Evolutionary conservation across 2,888 invertebrate genomes (phyloP), one percentile per base, ranked within the genome.

Genomic region (Cephus rjabovi): DNA sequence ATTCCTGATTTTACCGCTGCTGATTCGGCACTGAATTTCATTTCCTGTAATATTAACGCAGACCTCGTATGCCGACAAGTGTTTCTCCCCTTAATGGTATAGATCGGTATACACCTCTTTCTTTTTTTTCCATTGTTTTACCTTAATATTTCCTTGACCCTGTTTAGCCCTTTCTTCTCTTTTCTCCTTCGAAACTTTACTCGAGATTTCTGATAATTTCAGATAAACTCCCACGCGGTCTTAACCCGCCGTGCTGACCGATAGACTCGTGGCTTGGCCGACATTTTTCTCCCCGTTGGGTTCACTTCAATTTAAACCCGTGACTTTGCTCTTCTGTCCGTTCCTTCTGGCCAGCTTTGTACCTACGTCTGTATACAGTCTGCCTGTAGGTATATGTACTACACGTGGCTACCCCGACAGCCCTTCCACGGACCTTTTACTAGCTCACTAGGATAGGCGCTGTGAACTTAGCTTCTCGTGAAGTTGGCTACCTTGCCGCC

Each of bases 281-380:
- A 74, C 69, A 81, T 83, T 84, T 85, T 84, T 78, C 74, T 70
- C 69, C 86, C 86, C 82, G 85, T 86, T 86, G 87, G 87, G 85
- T 87, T 87, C 86, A 78, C 84, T 89, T 90, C 88, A 90, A 91
- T 91, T 90, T 90, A 91, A 91, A 90, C 87, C 87, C 86, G 89
- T 91, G 90, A 91, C 87, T 88, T 81, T 86, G 88, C 89, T 88
- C 85, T 85, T 88, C 86, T 84, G 84, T 81, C 82, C 84, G 31
- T 80, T 81, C 81, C 83, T 85, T 56, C 56, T 56, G 56, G 23
- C 23, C 56, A 56, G 56, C 23, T 56, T 56, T 56, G 9, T 56
- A 35, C 35, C 35, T 35, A 56, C 56, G 56, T 0, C 56, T 56
- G 56, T 23, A 56, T 56, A 56, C 23, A 9, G 56, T 23, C 23